Evolutionary conservation across 1,140 invertebrate genomes (phyloP).

Genomic region (Oedothorax gibbosus): DNA sequence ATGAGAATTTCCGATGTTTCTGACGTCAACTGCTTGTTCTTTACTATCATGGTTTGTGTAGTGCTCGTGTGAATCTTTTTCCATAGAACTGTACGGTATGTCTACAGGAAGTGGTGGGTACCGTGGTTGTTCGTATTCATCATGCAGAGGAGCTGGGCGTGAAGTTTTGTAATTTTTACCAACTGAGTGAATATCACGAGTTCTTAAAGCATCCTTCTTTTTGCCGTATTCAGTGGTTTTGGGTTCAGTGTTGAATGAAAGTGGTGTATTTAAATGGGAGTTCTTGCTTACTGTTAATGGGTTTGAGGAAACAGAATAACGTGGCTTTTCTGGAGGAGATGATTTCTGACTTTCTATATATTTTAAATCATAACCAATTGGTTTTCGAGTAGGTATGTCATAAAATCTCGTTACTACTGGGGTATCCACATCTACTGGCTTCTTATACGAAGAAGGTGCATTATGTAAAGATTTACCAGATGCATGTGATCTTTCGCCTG

Average conservation of each 20-base stretch:
- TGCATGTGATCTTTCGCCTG: neutral
- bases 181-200: slow-evolving; percentile 15
- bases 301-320: neutral
- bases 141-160: slow-evolving; percentile 41
- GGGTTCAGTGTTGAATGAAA: neutral
- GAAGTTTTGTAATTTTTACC: slow-evolving; percentile 42
- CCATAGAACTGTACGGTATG: neutral
- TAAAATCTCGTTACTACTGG: slow-evolving; percentile 16
- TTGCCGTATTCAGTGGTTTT: neutral
- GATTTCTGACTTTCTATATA: neutral
- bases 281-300: neutral
- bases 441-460: neutral
- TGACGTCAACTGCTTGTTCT: neutral
- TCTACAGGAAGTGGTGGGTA: slow-evolving; percentile 25
- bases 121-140: slow-evolving; percentile 45
- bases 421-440: neutral
- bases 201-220: neutral
- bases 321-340: neutral
- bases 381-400: neutral
- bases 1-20: neutral
- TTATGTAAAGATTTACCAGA: neutral
- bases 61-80: neutral
- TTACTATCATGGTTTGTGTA: neutral
- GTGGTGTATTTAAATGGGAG: neutral
- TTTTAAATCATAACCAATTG: neutral